Evolutionary conservation across 2,888 invertebrate species (phyloP), one percentile per base, ranked within the genome.

Genomic region (Dynastes hyllus): DNA sequence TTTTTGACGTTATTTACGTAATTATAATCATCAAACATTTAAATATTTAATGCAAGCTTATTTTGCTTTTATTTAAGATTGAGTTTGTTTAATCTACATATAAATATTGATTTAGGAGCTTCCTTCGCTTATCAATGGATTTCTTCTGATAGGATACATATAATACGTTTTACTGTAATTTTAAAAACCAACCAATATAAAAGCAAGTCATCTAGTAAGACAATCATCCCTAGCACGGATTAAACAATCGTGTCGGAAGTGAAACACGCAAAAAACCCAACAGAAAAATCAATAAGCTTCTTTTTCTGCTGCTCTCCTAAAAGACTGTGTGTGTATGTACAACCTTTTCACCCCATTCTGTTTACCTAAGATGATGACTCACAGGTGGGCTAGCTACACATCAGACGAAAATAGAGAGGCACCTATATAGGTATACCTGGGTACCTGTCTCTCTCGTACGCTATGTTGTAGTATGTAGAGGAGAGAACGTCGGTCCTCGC

Each of bases 291-390:
- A 85, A 86, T 86, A 85, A 82, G 84, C 82, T 83, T 86, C 86
- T 85, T 84, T 75, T 75, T 75, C 73, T 61, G 45, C 45, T 61
- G 4, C 73, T 58, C 55, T 58, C 55, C 55, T 58, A 40, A 61
- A 75, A 75, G 85, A 45, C 45, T 45, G 85, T 91, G 91, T 91
- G 91, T 91, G 22, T 55, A 55, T 58, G 91, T 90, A 91, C 90
- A 90, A 90, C 90, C 90, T 91, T 90, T 91, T 90, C 90, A 88
- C 91, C 91, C 91, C 91, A 91, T 91, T 91, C 73, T 91, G 91
- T 91, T 91, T 84, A 85, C 86, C 85, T 84, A 86, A 86, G 87
- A 86, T 87, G 87, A 86, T 87, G 81, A 82, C 85, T 87, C 86
- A 85, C 86, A 84, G 85, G 83, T 82, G 83, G 83, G 80, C 80